Conservation (phyloP, 2,113 vertebrate species). For the Chloebia gouldiae region DNA sequence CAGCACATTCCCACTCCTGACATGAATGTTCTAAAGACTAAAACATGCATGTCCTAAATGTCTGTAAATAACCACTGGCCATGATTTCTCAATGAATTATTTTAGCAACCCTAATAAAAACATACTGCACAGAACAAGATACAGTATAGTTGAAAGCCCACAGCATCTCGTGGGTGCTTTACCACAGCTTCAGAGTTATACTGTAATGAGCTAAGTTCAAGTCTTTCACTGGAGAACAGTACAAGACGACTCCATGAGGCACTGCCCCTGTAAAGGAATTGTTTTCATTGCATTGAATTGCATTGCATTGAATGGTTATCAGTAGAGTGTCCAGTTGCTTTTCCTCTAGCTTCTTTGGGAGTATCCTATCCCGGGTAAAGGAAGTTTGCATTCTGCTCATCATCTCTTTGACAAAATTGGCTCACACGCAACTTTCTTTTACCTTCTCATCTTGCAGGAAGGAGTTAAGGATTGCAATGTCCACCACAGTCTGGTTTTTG, state of each 20-base stretch:
- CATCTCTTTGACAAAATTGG: slow-evolving; percentile 22
- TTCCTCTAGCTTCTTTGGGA: slow-evolving; percentile 59
- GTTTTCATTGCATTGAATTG: slow-evolving; percentile 90
- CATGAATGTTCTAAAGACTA: background rate
- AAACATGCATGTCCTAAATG: slow-evolving; percentile 38
- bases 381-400: slow-evolving; percentile 32
- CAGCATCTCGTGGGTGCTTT: slow-evolving; percentile 66
- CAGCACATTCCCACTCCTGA: slow-evolving; percentile 36
- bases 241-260: slow-evolving; percentile 77
- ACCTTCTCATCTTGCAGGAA: slow-evolving; percentile 74
- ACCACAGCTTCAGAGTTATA: slow-evolving; percentile 76
- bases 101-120: slow-evolving; percentile 67
- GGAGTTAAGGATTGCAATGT: slow-evolving; percentile 77
- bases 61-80: slow-evolving; percentile 76
- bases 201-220: slow-evolving; percentile 83
- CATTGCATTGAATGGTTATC: slow-evolving; percentile 90
- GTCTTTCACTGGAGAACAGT: slow-evolving; percentile 79
- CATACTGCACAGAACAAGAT: slow-evolving; percentile 55
- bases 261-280: slow-evolving; percentile 79
- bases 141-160: slow-evolving; percentile 64
- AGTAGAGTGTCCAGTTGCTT: slow-evolving; percentile 82
- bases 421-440: slow-evolving; percentile 91
- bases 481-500: slow-evolving; percentile 82
- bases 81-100: slow-evolving; percentile 53
- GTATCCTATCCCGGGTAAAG: slow-evolving; percentile 46